Evolutionary conservation across 2,888 invertebrate species (phyloP).

Genomic region (Arenicola marina): DNA sequence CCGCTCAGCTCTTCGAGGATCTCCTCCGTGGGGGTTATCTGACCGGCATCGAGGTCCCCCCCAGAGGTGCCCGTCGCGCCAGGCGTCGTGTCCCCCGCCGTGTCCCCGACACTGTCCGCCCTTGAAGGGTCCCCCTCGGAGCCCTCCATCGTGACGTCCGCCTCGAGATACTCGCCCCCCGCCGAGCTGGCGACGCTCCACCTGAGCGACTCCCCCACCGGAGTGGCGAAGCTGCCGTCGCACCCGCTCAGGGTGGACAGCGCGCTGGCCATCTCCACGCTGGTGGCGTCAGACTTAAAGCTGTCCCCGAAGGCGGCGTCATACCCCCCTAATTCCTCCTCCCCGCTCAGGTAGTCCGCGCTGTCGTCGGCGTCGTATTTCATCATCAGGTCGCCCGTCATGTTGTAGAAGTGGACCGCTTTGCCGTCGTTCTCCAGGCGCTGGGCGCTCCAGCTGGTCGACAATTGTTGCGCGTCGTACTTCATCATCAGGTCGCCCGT

Average conservation of each 20-base stretch:
- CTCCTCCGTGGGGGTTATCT: not conserved
- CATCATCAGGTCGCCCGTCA: slow-evolving; percentile 1
- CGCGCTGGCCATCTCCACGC: not conserved
- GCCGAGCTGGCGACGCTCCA: not conserved
- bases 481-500: not conserved
- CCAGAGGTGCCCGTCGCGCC: not conserved
- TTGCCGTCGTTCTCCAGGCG: not conserved
- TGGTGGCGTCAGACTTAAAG: too few species aligned
- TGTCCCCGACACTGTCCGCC: too few species aligned
- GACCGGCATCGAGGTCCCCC: not conserved
- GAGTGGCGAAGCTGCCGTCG: not conserved
- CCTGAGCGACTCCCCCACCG: not conserved
- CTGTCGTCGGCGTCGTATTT: not conserved
- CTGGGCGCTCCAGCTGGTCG: too few species aligned
- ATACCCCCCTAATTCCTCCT: too few species aligned
- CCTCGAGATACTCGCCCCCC: not conserved
- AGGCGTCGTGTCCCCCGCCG: not conserved
- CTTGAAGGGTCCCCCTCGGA: not conserved
- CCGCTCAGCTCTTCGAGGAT: not conserved
- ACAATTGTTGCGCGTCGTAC: not conserved
- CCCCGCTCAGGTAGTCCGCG: not conserved
- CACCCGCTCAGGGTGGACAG: not conserved
- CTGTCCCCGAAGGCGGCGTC: too few species aligned
- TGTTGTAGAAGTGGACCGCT: not conserved
- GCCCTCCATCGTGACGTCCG: not conserved